A percentile compares a stretch with the other conserved stretches of the same genome.
phyloP scores from a whole-genome alignment of 2,888 invertebrate species.

The Prenolepis imparis region DNA sequence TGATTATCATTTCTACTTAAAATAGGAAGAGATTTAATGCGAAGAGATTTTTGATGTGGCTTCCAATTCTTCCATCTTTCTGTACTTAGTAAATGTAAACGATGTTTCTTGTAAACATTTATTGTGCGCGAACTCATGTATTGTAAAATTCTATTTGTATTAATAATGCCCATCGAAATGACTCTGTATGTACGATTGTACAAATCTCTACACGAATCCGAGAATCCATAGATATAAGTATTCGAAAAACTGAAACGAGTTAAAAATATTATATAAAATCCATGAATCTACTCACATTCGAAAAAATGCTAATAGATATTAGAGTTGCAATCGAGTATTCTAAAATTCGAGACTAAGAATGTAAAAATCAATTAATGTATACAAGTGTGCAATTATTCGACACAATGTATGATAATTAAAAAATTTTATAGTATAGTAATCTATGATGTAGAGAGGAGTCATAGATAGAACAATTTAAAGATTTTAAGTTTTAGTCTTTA shows the following conservation, averaged over 20 bases:
- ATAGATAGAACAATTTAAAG: background rate
- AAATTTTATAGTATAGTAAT: conserved; percentile 25
- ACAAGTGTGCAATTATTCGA: conserved; percentile 34
- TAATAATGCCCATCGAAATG: conserved; percentile 72
- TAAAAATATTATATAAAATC: conserved; percentile 8
- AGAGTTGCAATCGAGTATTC: conserved; percentile 7
- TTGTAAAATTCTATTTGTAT: conserved; percentile 35
- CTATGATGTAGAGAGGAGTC: conserved; percentile 22
- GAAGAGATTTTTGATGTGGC: conserved; percentile 64
- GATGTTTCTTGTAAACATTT: conserved; percentile 45
- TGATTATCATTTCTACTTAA: conserved; percentile 39
- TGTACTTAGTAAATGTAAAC: conserved; percentile 75
- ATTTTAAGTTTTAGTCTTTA: conserved; percentile 19
- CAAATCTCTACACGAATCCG: conserved; percentile 46
- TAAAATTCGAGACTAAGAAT: conserved; percentile 31
- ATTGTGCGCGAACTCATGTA: conserved; percentile 19
- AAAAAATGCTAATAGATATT: background rate
- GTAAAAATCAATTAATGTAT: background rate
- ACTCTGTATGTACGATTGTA: conserved; percentile 66
- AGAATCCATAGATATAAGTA: conserved; percentile 53
- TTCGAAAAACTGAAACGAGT: background rate
- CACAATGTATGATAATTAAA: conserved; percentile 21
- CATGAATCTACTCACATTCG: background rate
- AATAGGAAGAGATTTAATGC: too few relatives aligned
- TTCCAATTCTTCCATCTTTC: conserved; percentile 68